These are phyloP conservation scores for Enteromius thamalakanensis DNA, from an alignment of 2,797 vertebrate species.

Conservation along the genomic window DNA sequence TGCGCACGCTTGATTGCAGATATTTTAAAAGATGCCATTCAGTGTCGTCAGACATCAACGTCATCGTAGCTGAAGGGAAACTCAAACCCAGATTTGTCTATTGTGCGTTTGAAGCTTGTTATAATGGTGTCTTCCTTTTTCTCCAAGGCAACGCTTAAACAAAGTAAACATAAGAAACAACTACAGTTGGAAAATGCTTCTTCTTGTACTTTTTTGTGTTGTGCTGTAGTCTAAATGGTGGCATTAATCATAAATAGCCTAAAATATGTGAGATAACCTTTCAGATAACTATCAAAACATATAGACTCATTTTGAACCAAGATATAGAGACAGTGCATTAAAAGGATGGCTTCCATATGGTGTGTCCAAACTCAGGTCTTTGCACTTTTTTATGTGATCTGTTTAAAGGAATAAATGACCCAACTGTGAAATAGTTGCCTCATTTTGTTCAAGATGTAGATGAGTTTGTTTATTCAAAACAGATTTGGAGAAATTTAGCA, in stretches of 20 bases:
- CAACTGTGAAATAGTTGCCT: neutral
- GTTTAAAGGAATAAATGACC: no score
- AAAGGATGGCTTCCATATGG: no score
- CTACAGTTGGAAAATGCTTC: neutral
- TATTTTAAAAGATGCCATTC: conserved; percentile 75
- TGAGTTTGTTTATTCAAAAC: neutral
- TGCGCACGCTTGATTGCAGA: conserved; percentile 46
- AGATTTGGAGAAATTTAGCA: neutral
- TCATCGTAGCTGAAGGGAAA: conserved; percentile 64
- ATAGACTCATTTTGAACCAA: neutral
- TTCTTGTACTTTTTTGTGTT: neutral
- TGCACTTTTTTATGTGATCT: no score
- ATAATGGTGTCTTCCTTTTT: neutral
- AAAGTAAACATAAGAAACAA: neutral
- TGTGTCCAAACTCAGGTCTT: no score
- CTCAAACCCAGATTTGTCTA: conserved; percentile 36
- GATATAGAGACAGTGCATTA: no score
- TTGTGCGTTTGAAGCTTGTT: neutral
- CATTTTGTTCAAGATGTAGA: neutral
- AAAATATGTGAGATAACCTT: neutral
- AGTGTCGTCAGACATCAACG: conserved; percentile 70
- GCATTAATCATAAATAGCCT: neutral
- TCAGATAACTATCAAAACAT: neutral
- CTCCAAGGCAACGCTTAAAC: neutral
- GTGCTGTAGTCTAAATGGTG: neutral